Conservation (phyloP, 23 tunicate species). For the Halocynthia roretzi region DNA sequence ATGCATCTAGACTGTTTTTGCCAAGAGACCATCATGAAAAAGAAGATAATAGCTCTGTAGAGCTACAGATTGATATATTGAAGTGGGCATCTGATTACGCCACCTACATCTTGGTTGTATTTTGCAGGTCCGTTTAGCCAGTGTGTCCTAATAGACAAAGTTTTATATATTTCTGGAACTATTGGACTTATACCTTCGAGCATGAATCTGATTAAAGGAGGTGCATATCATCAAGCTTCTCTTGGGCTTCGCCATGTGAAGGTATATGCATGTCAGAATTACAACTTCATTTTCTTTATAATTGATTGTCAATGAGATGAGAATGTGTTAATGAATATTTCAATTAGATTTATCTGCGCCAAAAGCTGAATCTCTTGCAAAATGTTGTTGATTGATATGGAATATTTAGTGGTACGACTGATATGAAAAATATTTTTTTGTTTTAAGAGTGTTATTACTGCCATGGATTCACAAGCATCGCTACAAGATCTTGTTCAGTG, state of each 20-base stretch:
- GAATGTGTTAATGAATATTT: background rate
- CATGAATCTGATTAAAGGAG: constrained; percentile 55
- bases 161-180: constrained; percentile 68
- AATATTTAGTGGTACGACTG: no score
- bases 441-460: constrained; percentile 40
- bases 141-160: constrained; percentile 20
- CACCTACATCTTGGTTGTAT: background rate
- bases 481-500: constrained; percentile 22
- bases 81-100: no score
- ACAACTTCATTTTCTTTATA: no score
- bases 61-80: no score
- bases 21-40: background rate
- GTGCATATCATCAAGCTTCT: constrained; percentile 36
- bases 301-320: background rate
- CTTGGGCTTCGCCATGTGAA: constrained; percentile 69
- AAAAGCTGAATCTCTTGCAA: no score
- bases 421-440: background rate
- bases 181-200: constrained; percentile 73
- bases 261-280: no score
- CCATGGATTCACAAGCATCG: constrained; percentile 28
- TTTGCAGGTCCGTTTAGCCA: constrained; percentile 84
- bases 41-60: no score
- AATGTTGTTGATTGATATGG: no score
- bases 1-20: no score
- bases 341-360: no score